Evolutionary conservation across 23 tunicate genomes (phyloP), one percentile per base, ranked within the genome.

Genomic region (Aplidium turbinatum): DNA sequence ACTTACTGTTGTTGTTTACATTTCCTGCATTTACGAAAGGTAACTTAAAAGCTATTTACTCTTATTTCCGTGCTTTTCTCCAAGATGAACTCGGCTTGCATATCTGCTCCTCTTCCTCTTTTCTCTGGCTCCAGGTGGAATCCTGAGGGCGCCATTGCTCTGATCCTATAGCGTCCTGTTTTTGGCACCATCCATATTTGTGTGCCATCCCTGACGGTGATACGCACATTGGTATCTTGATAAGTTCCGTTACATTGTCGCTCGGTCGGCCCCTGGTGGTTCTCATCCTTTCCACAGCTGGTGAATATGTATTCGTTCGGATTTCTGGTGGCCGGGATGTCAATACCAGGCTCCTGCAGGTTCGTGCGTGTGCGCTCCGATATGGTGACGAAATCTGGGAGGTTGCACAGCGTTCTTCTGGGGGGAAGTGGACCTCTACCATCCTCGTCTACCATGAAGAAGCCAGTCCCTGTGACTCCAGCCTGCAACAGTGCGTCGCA

Each of bases 121-220:
- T 23, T 50, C 0, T 33, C 39, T 50, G 63, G 63, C 19, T 45
- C 21, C 5, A 31, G 26, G 35, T 85, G 92, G 63, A 72, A 85
- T 9, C 99, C 99, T 18, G 78, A 73, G 3, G 99, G 99, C 5
- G 81, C 99, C 7, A 52, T 42, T 5, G 96, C 95, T 46, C 62
- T 67, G 28, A 95, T 66, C 39, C 64, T 63, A 63, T 95, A 95
- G 25, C 67, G 32, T 23, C 99, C 99, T 1, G 29, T 57, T 63
- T 76, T 39, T 18, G 99, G 99, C 16, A 82, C 90, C 0, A 54
- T 36, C 97, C 97, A 91, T 31, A 84, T 16, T 47, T 91, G 97
- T 58, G 73, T 84, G 13, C 97, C 97, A 24, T 84, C 76, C 5
- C 21, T 42, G 3, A 91, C 91, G 47, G 68, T 48, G 28, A 82